These are phyloP conservation scores for Amyelois transitella DNA, from an alignment of 1,140 invertebrate species.

Conservation along the genomic window DNA sequence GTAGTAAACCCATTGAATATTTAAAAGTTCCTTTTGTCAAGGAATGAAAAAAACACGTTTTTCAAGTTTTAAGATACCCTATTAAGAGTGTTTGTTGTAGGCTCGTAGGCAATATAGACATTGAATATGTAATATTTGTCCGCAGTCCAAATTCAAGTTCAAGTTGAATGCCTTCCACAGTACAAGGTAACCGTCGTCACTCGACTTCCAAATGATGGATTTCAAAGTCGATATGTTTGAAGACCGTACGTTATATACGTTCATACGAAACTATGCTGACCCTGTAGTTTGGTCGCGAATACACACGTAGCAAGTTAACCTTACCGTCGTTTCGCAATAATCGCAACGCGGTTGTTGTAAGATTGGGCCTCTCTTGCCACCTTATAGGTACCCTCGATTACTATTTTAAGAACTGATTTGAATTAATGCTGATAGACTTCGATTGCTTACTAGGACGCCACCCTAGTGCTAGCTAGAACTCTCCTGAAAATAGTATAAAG, in stretches of 20 bases:
- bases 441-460: too few relatives aligned
- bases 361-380: not conserved
- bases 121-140: not conserved
- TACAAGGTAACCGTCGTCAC: not conserved
- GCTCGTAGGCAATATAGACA: not conserved
- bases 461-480: too few relatives aligned
- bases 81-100: too few relatives aligned
- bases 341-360: not conserved
- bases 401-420: not conserved
- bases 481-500: too few relatives aligned
- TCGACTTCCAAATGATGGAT: not conserved
- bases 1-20: too few relatives aligned
- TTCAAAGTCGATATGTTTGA: not conserved
- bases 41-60: too few relatives aligned
- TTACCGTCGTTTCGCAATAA: not conserved
- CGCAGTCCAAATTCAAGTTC: not conserved
- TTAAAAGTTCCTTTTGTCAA: too few relatives aligned
- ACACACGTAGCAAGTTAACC: not conserved
- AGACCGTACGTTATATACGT: not conserved
- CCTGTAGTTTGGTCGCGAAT: not conserved
- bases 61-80: too few relatives aligned
- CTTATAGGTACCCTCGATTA: not conserved
- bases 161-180: not conserved
- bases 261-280: not conserved
- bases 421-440: not conserved